Conservation (phyloP, 2,888 invertebrate genomes). For the Ptilodon capucinus region DNA sequence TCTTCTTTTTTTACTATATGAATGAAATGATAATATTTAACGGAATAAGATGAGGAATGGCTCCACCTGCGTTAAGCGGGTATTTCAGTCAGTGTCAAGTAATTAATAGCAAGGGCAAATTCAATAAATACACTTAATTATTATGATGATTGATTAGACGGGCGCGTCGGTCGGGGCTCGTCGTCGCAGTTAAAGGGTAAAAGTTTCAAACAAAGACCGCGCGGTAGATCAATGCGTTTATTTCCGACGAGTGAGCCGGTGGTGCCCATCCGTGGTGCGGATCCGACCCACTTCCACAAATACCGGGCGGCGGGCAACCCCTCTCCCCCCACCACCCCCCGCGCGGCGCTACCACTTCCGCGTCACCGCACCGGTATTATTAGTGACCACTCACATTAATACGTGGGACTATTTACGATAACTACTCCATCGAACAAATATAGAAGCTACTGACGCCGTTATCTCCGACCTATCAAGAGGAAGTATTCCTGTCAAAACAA, state of each 20-base stretch:
- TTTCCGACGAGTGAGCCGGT: neutral
- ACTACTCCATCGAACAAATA: neutral
- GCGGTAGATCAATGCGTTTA: neutral
- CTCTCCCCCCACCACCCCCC: too few species aligned
- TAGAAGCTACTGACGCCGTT: neutral
- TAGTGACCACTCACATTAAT: conserved; percentile 5
- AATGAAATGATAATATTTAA: too few species aligned
- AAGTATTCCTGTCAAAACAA: neutral
- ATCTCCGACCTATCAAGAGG: neutral
- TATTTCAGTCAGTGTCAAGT: too few species aligned
- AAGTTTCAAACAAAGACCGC: neutral
- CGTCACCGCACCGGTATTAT: conserved; percentile 10
- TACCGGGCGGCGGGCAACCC: conserved; percentile 6
- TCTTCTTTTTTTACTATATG: too few species aligned
- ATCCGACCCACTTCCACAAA: conserved; percentile 17
- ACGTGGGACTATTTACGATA: neutral
- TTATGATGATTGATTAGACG: neutral
- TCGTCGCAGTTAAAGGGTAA: neutral
- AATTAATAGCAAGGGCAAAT: too few species aligned
- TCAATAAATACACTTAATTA: neutral
- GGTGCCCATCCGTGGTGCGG: too few species aligned
- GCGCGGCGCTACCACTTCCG: conserved; percentile 12
- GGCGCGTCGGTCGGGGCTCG: conserved; percentile 1
- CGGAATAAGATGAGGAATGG: too few species aligned
- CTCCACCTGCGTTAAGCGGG: too few species aligned